phyloP scores from a whole-genome alignment of 2,113 vertebrate genomes.

The human region GRCh38 chrX:22193501-22194000 shows the following conservation, averaged over 20 bases:
- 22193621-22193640: conserved; percentile 21
- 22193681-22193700: background rate
- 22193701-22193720: background rate
- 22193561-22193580: background rate
- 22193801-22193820: background rate
- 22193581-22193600: background rate
- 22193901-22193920: background rate
- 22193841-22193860: background rate
- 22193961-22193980: background rate
- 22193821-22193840: background rate
- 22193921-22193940: background rate
- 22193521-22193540: background rate
- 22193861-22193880: conserved; percentile 3
- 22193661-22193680: background rate
- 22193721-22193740: background rate
- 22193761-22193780: background rate
- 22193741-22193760: background rate
- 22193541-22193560: background rate
- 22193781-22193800: background rate
- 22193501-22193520: background rate
- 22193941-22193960: conserved; percentile 5
- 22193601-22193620: background rate
- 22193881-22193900: background rate
- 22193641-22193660: background rate
- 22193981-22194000: conserved; percentile 27